A percentile compares a stretch with the other conserved stretches of the same genome.
phyloP scores from a whole-genome alignment of 2,888 invertebrate species.

The Rhorus exstirpatorius region DNA sequence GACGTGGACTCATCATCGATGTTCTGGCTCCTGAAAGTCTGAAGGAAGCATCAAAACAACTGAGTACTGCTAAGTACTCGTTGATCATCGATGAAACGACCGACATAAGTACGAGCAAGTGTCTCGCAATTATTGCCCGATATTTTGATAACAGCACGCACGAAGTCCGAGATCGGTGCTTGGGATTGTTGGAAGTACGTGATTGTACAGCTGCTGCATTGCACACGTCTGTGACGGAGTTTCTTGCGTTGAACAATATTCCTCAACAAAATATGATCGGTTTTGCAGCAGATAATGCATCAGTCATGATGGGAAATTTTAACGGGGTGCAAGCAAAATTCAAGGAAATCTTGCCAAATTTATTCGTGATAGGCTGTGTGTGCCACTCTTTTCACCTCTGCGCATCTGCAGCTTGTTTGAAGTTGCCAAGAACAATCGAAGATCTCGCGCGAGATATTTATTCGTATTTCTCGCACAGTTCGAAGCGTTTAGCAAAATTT shows the following conservation, averaged over 20 bases:
- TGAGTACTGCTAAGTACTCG: slow-evolving; percentile 63
- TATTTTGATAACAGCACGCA: slow-evolving; percentile 15
- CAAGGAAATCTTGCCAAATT: too few relatives aligned
- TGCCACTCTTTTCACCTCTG: too few relatives aligned
- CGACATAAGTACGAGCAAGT: slow-evolving; percentile 66
- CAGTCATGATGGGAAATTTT: slow-evolving; percentile 62
- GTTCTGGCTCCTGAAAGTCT: slow-evolving; percentile 55
- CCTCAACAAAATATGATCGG: slow-evolving; percentile 64
- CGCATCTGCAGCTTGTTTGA: too few relatives aligned
- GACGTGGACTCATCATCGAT: slow-evolving; percentile 51
- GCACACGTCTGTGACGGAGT: slow-evolving; percentile 36
- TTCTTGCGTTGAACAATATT: slow-evolving; percentile 34
- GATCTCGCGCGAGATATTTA: too few relatives aligned
- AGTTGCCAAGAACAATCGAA: too few relatives aligned
- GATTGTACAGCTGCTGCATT: slow-evolving; percentile 39
- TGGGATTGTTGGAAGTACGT: slow-evolving; percentile 25
- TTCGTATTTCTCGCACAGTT: too few relatives aligned
- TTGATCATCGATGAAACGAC: slow-evolving; percentile 75
- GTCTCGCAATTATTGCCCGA: slow-evolving; percentile 33
- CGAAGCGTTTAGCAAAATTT: too few relatives aligned
- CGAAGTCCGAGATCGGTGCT: slow-evolving; percentile 8
- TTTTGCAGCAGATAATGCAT: slow-evolving; percentile 47
- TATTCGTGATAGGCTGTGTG: too few relatives aligned
- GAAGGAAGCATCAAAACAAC: slow-evolving; percentile 30
- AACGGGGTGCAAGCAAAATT: too few relatives aligned